A percentile compares a stretch with the other conserved stretches of the same genome.
Evolutionary conservation across 2,888 invertebrate genomes (phyloP).

Genomic region (Idaea biselata): DNA sequence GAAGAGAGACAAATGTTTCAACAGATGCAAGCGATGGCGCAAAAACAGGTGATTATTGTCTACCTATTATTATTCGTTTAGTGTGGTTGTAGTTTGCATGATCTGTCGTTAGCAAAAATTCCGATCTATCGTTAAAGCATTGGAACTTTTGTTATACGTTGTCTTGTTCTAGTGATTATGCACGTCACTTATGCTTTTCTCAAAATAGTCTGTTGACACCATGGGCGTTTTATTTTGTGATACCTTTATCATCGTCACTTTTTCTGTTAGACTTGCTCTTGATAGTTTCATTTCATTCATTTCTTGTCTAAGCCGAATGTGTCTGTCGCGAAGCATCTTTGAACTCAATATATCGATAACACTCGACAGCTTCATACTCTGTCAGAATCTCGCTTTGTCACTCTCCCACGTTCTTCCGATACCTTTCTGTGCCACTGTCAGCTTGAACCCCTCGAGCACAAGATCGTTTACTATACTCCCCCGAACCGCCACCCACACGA

Average conservation of each 20-base stretch:
- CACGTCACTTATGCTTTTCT: constrained; percentile 71
- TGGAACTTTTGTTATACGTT: constrained; percentile 51
- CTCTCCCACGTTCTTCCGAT: constrained; percentile 66
- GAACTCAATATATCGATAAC: constrained; percentile 50
- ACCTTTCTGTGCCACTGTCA: constrained; percentile 67
- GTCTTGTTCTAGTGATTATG: constrained; percentile 56
- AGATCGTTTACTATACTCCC: constrained; percentile 50
- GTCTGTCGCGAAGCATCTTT: constrained; percentile 69
- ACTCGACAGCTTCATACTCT: constrained; percentile 66
- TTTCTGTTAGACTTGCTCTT: constrained; percentile 78
- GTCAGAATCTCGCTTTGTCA: constrained; percentile 65
- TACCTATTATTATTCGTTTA: constrained; percentile 14
- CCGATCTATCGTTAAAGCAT: constrained; percentile 29
- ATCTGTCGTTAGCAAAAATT: constrained; percentile 44
- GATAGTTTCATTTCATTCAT: constrained; percentile 78
- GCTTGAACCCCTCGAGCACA: constrained; percentile 70
- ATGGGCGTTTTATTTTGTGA: constrained; percentile 81
- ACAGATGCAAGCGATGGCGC: constrained; percentile 97
- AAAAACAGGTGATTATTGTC: constrained; percentile 90
- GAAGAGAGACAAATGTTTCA: constrained; percentile 97
- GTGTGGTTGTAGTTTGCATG: constrained; percentile 48
- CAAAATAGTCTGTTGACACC: constrained; percentile 58
- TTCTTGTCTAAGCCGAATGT: constrained; percentile 71
- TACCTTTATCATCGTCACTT: constrained; percentile 79
- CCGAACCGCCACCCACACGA: constrained; percentile 53